phyloP scores from a whole-genome alignment of 2,888 invertebrate species.

The Caenorhabditis japonica region DNA sequence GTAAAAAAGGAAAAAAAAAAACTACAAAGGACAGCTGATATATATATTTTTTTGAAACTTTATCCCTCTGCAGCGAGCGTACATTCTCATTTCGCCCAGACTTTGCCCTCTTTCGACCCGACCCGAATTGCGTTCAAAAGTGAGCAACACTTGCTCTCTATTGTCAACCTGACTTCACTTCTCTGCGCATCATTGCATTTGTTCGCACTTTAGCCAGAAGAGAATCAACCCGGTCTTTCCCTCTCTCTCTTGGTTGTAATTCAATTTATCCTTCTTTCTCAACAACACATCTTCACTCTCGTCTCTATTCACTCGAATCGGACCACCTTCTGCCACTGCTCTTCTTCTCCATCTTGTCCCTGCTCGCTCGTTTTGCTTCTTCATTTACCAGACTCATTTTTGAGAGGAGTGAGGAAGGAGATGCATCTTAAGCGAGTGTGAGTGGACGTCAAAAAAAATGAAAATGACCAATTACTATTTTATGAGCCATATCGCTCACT shows the following conservation, averaged over 20 bases:
- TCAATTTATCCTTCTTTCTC: slow-evolving; percentile 39
- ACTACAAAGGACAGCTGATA: too few species aligned
- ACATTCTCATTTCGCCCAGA: too few species aligned
- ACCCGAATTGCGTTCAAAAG: too few species aligned
- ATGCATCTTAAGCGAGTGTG: too few species aligned
- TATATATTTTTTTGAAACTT: too few species aligned
- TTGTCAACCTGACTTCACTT: neutral
- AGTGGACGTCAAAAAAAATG: neutral
- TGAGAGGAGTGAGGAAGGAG: slow-evolving; percentile 3
- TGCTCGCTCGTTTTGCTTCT: slow-evolving; percentile 5
- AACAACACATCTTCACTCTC: too few species aligned
- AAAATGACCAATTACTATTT: slow-evolving; percentile 40
- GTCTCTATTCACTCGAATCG: too few species aligned
- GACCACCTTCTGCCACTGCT: too few species aligned
- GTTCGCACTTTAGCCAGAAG: slow-evolving; percentile 50
- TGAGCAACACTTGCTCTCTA: slow-evolving; percentile 10
- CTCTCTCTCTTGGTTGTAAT: slow-evolving; percentile 25
- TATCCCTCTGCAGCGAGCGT: neutral
- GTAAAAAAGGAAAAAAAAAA: too few species aligned
- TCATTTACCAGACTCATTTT: slow-evolving; percentile 14
- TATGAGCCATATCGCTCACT: slow-evolving; percentile 16
- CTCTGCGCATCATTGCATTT: slow-evolving; percentile 41
- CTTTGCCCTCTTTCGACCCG: too few species aligned
- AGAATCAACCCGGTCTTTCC: slow-evolving; percentile 10
- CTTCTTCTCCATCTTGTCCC: neutral